Evolutionary conservation across 2,113 vertebrate species (phyloP), one percentile per base, ranked within the genome.

Genomic region (Prinia subflava): DNA sequence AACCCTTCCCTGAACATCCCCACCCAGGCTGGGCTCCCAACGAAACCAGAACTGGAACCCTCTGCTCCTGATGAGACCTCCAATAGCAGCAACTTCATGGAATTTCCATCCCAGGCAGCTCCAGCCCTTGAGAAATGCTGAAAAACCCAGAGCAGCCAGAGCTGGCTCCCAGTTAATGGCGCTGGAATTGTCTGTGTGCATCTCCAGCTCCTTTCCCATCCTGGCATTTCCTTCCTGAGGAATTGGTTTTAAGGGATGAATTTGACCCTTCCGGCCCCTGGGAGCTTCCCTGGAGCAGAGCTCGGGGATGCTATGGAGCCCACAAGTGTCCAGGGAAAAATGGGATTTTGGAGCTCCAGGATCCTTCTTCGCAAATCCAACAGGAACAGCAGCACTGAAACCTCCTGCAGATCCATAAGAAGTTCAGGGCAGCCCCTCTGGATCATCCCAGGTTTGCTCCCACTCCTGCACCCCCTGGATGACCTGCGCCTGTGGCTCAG

Each of bases 231-330:
- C 30, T 89, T 74, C 78, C 59, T 10, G 7, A n/a, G 65, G 28
- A 67, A 16, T 5, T 17, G 13, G 11, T 22, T 89, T 63, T 14
- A 71, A 52, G 73, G 68, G 74, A 65, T 57, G 25, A 42, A 41
- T 21, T 95, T 84, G 86, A 92, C 87, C 47, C 56, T 84, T 70
- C 46, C 74, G 44, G 46, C 37, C 41, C 15, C 37, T 23, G 87
- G 16, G 37, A 74, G 64, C 28, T 70, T 19, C 31, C 15, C 8
- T 3, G 7, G 56, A 7, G 62, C 23, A 56, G 56, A 67, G 14
- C 50, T 22, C 0, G 0, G 49, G 19, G 19, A 5, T 18, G 20
- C 37, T 13, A 37, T 0, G 7, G 15, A 64, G 44, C 64, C 30
- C 52, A 23, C 0, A 0, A 28, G 24, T 30, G 28, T 19, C 33